Percentiles rank a stretch among this genome's conserved stretches.
Evolutionary conservation across 2,113 vertebrate species (phyloP).

Genomic region (Tupaia chinensis): DNA sequence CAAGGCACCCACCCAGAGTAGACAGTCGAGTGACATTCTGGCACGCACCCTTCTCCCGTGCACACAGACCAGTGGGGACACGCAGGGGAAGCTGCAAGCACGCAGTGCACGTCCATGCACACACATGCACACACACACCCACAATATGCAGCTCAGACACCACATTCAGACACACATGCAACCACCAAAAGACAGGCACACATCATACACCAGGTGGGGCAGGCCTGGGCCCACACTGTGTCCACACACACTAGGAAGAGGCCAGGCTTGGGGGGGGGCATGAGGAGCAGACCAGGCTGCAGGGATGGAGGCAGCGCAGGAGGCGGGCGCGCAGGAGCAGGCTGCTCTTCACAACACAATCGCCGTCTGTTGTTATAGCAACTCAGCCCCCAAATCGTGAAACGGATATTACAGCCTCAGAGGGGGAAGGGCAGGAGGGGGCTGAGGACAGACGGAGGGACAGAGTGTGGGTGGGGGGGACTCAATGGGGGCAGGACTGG

Average conservation of each 20-base stretch:
- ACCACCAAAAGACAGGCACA: neutral
- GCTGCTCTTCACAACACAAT: slow-evolving; percentile 83
- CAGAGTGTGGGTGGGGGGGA: neutral
- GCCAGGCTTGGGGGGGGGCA: neutral
- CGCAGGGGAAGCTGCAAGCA: neutral
- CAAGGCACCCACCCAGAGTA: neutral
- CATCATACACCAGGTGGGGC: neutral
- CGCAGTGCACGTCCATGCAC: neutral
- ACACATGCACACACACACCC: neutral
- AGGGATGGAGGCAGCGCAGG: slow-evolving; percentile 59
- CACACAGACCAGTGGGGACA: neutral
- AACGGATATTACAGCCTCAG: slow-evolving; percentile 83
- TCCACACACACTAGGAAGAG: neutral
- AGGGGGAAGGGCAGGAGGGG: slow-evolving; percentile 68
- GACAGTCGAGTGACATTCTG: neutral
- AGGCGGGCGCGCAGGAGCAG: slow-evolving; percentile 50
- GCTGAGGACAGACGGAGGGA: slow-evolving; percentile 35
- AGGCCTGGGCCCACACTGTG: neutral
- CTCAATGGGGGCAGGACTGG: neutral
- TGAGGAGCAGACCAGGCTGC: slow-evolving; percentile 35
- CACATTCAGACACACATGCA: neutral
- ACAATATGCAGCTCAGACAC: neutral
- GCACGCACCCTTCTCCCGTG: neutral
- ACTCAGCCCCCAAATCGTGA: slow-evolving; percentile 84
- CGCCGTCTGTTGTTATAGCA: slow-evolving; percentile 84